Evolutionary conservation across 2,797 vertebrate species (phyloP).

Genomic region (Astyanax mexicanus): DNA sequence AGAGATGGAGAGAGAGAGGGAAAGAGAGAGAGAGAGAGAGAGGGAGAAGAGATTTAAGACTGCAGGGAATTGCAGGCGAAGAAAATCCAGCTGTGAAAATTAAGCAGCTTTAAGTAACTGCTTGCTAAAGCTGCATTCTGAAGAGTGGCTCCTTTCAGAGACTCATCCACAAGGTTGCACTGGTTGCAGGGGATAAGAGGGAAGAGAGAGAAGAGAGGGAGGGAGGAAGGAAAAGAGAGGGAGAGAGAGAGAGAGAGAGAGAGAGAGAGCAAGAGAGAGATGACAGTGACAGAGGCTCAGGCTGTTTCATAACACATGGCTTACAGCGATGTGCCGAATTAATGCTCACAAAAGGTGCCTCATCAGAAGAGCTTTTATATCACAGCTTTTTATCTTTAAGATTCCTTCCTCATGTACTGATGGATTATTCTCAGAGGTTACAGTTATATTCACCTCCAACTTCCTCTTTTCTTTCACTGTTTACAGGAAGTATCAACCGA

Average conservation of each 20-base stretch:
- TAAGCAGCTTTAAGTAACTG: slow-evolving; percentile 84
- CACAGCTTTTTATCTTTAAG: slow-evolving; percentile 26
- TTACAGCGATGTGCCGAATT: slow-evolving; percentile 42
- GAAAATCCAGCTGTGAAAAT: slow-evolving; percentile 81
- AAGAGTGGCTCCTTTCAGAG: slow-evolving; percentile 73
- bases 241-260: neutral
- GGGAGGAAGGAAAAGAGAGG: slow-evolving; percentile 15
- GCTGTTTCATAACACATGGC: slow-evolving; percentile 62
- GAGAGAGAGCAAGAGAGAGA: slow-evolving; percentile 4
- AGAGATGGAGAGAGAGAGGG: slow-evolving; percentile 28
- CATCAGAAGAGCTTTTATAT: slow-evolving; percentile 11
- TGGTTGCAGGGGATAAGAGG: slow-evolving; percentile 66
- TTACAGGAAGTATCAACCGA: slow-evolving; percentile 89
- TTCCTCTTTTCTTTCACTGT: slow-evolving; percentile 6
- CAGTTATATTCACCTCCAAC: slow-evolving; percentile 4
- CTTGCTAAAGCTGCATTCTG: slow-evolving; percentile 76
- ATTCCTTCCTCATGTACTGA: slow-evolving; percentile 19
- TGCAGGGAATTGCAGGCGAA: slow-evolving; percentile 74
- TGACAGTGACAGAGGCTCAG: slow-evolving; percentile 60
- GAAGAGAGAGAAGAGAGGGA: slow-evolving; percentile 15
- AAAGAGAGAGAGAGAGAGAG: slow-evolving; percentile 67
- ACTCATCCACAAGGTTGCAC: slow-evolving; percentile 78
- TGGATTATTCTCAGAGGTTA: neutral
- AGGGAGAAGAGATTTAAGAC: slow-evolving; percentile 74
- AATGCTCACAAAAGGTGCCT: slow-evolving; percentile 34